Conservation (phyloP, 1,140 invertebrate genomes). For the Drosophila sp. region DNA sequence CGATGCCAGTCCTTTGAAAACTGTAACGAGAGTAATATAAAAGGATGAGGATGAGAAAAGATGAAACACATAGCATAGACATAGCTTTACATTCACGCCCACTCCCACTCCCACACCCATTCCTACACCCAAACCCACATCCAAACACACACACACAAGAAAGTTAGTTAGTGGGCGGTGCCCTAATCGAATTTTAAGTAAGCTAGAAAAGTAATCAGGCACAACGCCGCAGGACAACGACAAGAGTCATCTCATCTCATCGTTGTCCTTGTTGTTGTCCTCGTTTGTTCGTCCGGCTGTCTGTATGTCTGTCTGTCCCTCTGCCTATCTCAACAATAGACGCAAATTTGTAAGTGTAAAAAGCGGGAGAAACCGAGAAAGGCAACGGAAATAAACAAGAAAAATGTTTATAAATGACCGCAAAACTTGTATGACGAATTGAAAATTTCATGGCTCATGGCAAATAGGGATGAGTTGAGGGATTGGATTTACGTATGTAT, state of each 20-base stretch:
- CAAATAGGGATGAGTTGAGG: conserved; percentile 58
- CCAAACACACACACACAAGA: conserved; percentile 35
- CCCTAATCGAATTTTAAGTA: conserved; percentile 78
- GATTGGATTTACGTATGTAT: conserved; percentile 59
- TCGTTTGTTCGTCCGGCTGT: too few species aligned
- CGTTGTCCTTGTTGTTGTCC: background rate
- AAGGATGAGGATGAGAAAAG: conserved; percentile 7
- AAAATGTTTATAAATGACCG: conserved; percentile 67
- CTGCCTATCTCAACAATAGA: conserved; percentile 60
- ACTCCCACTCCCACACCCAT: background rate
- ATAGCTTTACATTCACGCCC: background rate
- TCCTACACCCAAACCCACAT: background rate
- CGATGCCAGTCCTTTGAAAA: conserved; percentile 71
- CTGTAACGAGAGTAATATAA: conserved; percentile 51
- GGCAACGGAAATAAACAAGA: conserved; percentile 20
- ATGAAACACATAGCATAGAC: background rate
- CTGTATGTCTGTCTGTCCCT: background rate
- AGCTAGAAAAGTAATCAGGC: conserved; percentile 79
- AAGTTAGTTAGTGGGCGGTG: conserved; percentile 78
- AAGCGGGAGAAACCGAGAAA: conserved; percentile 35
- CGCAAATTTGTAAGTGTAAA: conserved; percentile 80
- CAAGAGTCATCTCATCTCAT: conserved; percentile 50
- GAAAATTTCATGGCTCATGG: conserved; percentile 72
- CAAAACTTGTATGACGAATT: conserved; percentile 75
- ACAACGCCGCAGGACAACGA: conserved; percentile 55